Conservation (phyloP, 2,113 vertebrate species). For the Brevimyrus niger region DNA sequence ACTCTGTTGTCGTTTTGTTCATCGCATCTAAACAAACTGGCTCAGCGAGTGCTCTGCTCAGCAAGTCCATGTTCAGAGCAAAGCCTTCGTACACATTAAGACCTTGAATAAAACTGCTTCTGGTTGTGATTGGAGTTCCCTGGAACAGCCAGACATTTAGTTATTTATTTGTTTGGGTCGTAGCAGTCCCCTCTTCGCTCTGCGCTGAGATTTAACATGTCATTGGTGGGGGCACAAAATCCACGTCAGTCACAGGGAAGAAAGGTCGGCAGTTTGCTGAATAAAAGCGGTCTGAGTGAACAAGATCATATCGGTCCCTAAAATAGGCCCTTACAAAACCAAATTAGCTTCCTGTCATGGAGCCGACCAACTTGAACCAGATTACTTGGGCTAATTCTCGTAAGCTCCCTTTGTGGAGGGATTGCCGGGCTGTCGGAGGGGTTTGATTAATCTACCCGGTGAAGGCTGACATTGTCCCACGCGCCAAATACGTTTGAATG, state of each 20-base stretch:
- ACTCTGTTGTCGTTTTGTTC: neutral
- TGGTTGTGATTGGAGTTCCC: neutral
- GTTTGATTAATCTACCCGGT: neutral
- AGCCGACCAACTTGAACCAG: slow-evolving; percentile 6
- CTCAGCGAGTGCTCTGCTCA: neutral
- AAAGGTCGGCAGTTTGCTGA: neutral
- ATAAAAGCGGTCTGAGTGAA: neutral
- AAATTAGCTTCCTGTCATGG: neutral
- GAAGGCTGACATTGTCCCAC: neutral
- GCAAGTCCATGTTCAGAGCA: neutral
- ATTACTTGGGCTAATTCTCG: slow-evolving; percentile 5
- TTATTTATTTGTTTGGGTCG: neutral
- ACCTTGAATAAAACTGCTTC: neutral
- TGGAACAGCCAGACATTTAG: neutral
- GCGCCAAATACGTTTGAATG: neutral
- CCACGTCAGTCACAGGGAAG: slow-evolving; percentile 1
- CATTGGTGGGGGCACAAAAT: neutral
- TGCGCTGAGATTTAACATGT: neutral
- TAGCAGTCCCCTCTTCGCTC: neutral
- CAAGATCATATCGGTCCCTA: slow-evolving; percentile 7
- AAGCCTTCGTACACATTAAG: neutral
- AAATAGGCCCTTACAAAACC: neutral
- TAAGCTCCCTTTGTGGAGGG: slow-evolving; percentile 15
- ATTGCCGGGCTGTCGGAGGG: neutral
- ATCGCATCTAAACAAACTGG: neutral